Base-by-base conservation (phyloP, 2,797 vertebrate genomes). In the Eptatretus atami region DNA sequence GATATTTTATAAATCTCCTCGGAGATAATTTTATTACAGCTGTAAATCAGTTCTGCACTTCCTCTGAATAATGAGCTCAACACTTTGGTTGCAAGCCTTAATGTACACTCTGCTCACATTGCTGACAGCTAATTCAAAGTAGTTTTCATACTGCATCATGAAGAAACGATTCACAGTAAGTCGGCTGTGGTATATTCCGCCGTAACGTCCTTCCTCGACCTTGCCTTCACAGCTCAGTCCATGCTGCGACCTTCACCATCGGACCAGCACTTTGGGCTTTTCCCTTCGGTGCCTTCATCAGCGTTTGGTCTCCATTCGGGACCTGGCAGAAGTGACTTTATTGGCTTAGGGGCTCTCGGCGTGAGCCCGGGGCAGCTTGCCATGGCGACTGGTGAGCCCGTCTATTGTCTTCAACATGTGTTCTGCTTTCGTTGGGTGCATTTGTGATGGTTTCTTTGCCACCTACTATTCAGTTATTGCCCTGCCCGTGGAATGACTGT, bases 301-400 rank as follows among this genome's bases (percentile, higher is more conserved):
- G 78, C 82, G 74, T 82, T 82, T 68, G 77, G 79, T 68, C 75
- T 81, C 65, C 78, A 80, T 70, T 73, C 80, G 67, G 75, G 78
- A 71, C 77, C 80, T 70, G 76, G 79, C 66, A 77, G 74, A 72
- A 77, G 79, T 65, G 81, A 82, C 70, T 84, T 86, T 67, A 81
- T 81, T 75, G 80, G 82, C 68, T 75, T 84, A 65, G 82, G 81
- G 68, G 77, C 77, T 69, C 75, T 84, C 73, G 79, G n/a, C 9
- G 57, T 61, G 57, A 25, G 57, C n/a, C 57, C 57, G 57, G 57
- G 57, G n/a, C 57, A 61, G 57, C 57, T 61, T 10, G 57, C 57
- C 57, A 61, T 61, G n/a, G 57, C 57, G n/a, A 61, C 57, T n/a
- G 57, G 57, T 61, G 57, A 25, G 57, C n/a, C 57, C 9, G 57